A percentile compares a stretch with the other conserved stretches of the same genome.
Conservation (phyloP, 1,140 invertebrate genomes). For the Eriosoma lanigerum region DNA sequence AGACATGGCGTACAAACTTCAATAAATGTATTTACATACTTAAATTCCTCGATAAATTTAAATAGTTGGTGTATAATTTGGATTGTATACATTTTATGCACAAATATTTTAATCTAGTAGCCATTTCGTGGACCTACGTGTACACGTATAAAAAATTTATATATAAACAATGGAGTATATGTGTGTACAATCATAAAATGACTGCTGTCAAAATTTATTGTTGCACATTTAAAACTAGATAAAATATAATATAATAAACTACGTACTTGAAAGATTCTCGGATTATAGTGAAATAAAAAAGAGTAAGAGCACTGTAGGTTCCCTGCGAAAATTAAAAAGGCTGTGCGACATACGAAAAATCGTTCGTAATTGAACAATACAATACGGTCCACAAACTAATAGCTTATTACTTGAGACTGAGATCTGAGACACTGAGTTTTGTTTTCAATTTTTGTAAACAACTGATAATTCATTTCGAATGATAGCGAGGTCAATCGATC, state of each 20-base stretch:
- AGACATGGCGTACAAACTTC: not conserved
- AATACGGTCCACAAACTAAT: not conserved
- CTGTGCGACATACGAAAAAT: not conserved
- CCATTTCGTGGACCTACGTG: not conserved
- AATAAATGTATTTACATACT: not conserved
- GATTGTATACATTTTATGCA: slow-evolving; percentile 21
- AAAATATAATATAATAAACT: not conserved
- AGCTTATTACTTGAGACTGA: not conserved
- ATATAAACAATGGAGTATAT: too few relatives aligned
- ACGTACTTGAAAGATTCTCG: not conserved
- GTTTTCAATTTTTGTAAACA: slow-evolving; percentile 37
- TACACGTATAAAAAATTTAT: not conserved
- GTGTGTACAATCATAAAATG: too few relatives aligned
- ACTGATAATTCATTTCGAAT: slow-evolving; percentile 9
- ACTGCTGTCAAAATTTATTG: too few relatives aligned
- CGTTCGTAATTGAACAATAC: not conserved
- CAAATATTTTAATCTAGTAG: slow-evolving; percentile 18
- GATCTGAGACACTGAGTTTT: not conserved
- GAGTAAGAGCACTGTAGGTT: too few relatives aligned
- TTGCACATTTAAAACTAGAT: too few relatives aligned
- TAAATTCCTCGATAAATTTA: slow-evolving; percentile 22
- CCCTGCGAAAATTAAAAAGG: not conserved
- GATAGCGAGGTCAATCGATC: slow-evolving; percentile 43
- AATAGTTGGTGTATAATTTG: slow-evolving; percentile 31
- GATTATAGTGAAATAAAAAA: too few relatives aligned